phyloP scores from a whole-genome alignment of 2,888 invertebrate species.

The Dyspetes luteomarginatus region DNA sequence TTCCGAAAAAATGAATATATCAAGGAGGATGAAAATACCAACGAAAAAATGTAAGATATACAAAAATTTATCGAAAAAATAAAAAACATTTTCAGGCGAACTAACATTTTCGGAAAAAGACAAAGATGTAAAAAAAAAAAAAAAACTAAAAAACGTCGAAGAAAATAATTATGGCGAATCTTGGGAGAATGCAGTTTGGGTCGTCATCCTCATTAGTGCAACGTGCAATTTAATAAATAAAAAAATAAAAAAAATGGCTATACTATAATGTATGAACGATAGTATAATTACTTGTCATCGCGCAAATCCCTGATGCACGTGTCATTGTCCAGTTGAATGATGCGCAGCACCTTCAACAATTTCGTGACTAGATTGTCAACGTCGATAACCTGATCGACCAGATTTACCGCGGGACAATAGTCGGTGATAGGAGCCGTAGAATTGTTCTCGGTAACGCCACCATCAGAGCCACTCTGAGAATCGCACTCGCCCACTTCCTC shows the following conservation, averaged over 20 bases:
- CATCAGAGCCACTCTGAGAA: constrained; percentile 83
- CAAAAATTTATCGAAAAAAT: too few species aligned
- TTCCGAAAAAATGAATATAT: background rate
- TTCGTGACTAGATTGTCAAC: constrained; percentile 91
- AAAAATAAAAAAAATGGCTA: too few species aligned
- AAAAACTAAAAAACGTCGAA: background rate
- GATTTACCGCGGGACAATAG: constrained; percentile 85
- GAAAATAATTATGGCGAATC: too few species aligned
- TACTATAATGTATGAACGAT: too few species aligned
- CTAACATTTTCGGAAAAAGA: too few species aligned
- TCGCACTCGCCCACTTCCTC: constrained; percentile 80
- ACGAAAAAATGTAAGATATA: background rate
- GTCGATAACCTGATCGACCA: constrained; percentile 90
- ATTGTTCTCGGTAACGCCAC: constrained; percentile 69
- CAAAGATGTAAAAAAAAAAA: background rate
- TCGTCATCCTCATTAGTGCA: too few species aligned
- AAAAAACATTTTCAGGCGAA: too few species aligned
- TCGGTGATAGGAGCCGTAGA: constrained; percentile 82
- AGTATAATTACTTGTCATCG: constrained; percentile 86
- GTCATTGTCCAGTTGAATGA: constrained; percentile 89
- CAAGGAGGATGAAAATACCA: background rate
- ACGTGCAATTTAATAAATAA: too few species aligned
- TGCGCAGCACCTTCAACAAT: constrained; percentile 89
- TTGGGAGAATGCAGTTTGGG: too few species aligned
- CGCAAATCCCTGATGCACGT: constrained; percentile 88